These are phyloP conservation scores for Acinonyx jubatus DNA, from an alignment of 2,113 vertebrate species.

Conservation along the genomic window DNA sequence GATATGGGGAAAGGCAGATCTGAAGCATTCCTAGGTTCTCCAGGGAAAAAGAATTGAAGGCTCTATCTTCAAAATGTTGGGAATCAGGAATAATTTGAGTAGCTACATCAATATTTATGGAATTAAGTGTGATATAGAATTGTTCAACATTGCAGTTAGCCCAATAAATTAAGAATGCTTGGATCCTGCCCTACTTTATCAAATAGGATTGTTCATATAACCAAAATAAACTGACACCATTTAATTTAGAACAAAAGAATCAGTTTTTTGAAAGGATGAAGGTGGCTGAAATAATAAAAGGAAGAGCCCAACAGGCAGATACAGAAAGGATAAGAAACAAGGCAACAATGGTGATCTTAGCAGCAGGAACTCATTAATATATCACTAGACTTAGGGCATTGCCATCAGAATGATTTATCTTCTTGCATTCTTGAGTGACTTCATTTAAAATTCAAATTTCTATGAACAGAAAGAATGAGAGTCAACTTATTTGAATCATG, in stretches of 20 bases:
- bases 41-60: background rate
- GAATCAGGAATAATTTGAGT: background rate
- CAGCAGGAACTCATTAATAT: background rate
- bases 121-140: background rate
- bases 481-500: background rate
- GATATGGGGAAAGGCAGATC: background rate
- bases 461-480: background rate
- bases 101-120: background rate
- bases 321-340: background rate
- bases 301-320: background rate
- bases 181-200: background rate
- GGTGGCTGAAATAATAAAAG: background rate
- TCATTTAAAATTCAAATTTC: slow-evolving; percentile 51
- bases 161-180: background rate
- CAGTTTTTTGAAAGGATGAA: background rate
- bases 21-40: background rate
- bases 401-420: background rate
- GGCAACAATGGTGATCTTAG: background rate
- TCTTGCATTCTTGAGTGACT: background rate
- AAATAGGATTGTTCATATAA: background rate
- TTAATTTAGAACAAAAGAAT: slow-evolving; percentile 33
- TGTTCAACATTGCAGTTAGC: background rate
- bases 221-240: background rate
- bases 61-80: background rate
- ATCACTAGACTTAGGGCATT: background rate